phyloP scores from a whole-genome alignment of 2,888 invertebrate species.

The Amphipyra berbera region DNA sequence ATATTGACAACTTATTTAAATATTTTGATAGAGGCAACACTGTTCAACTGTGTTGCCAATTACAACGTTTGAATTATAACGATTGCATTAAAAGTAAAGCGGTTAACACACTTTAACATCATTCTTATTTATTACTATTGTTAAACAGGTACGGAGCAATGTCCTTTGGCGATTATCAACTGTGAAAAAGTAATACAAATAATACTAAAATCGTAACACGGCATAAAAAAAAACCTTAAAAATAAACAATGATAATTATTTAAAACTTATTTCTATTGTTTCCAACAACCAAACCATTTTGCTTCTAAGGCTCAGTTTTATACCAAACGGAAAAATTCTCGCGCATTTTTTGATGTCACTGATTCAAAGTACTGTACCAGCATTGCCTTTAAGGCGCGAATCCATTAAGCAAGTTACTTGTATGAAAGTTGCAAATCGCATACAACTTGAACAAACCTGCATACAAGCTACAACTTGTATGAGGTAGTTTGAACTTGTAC shows the following conservation, averaged over 20 bases:
- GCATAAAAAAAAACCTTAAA: constrained; percentile 1
- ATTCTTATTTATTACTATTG: constrained; percentile 4
- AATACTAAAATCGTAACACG: constrained; percentile 22
- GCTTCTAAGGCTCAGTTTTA: too few relatives aligned
- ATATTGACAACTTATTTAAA: too few relatives aligned
- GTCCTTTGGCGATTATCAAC: constrained; percentile 23
- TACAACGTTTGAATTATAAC: background rate
- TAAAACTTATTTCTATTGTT: constrained; percentile 1
- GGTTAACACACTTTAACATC: constrained; percentile 6
- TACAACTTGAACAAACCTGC: too few relatives aligned
- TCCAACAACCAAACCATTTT: background rate
- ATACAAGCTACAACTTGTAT: too few relatives aligned
- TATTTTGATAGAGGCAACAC: too few relatives aligned
- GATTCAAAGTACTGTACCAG: too few relatives aligned
- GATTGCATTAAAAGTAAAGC: constrained; percentile 1
- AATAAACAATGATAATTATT: constrained; percentile 6
- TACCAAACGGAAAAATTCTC: too few relatives aligned
- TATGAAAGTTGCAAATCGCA: too few relatives aligned
- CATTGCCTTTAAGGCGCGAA: too few relatives aligned
- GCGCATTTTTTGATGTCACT: too few relatives aligned
- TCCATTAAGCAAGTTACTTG: too few relatives aligned
- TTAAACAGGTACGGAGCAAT: constrained; percentile 38
- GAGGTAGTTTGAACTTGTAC: too few relatives aligned
- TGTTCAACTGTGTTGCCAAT: background rate
- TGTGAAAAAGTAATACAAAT: constrained; percentile 9